Conservation (phyloP, 2,888 invertebrate species). For the Sesia apiformis region DNA sequence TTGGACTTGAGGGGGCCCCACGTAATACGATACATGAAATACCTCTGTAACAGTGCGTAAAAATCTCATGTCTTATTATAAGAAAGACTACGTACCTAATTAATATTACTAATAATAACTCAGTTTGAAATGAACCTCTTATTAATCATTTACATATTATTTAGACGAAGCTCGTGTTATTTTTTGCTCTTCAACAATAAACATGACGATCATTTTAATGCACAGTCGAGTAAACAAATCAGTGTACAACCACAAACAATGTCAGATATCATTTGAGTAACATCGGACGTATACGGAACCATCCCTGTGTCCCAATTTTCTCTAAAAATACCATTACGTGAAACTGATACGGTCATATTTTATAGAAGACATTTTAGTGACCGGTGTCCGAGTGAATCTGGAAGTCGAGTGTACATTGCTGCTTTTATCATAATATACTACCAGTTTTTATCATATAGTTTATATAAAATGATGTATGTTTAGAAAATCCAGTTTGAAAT, state of each 20-base stretch:
- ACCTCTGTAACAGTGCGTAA: too few relatives aligned
- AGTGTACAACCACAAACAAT: conserved; percentile 17
- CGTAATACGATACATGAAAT: too few relatives aligned
- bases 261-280: conserved; percentile 18
- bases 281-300: conserved; percentile 14
- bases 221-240: conserved; percentile 14
- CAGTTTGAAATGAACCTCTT: not conserved
- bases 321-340: conserved; percentile 37
- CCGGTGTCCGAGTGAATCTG: not conserved
- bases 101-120: too few relatives aligned
- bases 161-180: not conserved
- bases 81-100: too few relatives aligned
- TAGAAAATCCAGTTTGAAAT: too few relatives aligned
- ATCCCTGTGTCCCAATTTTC: conserved; percentile 35
- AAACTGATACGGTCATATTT: conserved; percentile 31
- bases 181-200: not conserved
- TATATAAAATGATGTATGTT: too few relatives aligned
- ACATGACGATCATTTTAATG: conserved; percentile 3
- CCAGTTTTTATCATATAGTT: not conserved
- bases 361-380: conserved; percentile 1
- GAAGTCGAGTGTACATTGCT: conserved; percentile 13
- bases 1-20: too few relatives aligned
- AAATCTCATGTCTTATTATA: too few relatives aligned
- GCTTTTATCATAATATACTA: too few relatives aligned
- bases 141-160: not conserved